These are phyloP conservation scores for Brachylomia viminalis DNA, from an alignment of 2,888 invertebrate genomes.

Conservation along the genomic window DNA sequence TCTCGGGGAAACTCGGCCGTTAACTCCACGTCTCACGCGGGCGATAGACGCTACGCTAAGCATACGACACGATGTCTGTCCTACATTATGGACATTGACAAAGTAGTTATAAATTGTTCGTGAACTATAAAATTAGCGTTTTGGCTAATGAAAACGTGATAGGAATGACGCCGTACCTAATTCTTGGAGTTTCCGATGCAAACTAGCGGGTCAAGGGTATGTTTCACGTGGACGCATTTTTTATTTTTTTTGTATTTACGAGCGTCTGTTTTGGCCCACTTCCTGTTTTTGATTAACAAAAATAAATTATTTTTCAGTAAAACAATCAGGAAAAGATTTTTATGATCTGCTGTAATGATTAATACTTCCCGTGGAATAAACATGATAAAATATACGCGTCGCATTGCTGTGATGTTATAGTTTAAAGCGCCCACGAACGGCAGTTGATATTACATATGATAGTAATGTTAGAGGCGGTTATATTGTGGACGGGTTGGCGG, in stretches of 20 bases:
- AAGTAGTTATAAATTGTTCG: constrained; percentile 69
- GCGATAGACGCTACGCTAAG: constrained; percentile 61
- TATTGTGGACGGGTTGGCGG: constrained; percentile 63
- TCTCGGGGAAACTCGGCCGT: constrained; percentile 60
- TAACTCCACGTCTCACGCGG: constrained; percentile 65
- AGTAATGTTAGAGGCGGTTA: constrained; percentile 44
- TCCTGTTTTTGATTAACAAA: constrained; percentile 41
- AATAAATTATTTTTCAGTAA: constrained; percentile 16
- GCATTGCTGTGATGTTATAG: constrained; percentile 36
- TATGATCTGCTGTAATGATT: constrained; percentile 54
- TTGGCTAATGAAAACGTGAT: constrained; percentile 61
- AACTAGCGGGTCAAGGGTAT: constrained; percentile 57
- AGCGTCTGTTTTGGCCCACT: constrained; percentile 24
- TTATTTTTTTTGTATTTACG: constrained; percentile 48
- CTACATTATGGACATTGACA: constrained; percentile 71
- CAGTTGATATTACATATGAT: constrained; percentile 32
- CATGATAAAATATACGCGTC: constrained; percentile 31
- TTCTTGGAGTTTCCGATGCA: constrained; percentile 30
- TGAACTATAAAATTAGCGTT: constrained; percentile 61
- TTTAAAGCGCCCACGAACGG: constrained; percentile 32
- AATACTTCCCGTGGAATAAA: constrained; percentile 46
- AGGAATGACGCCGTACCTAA: constrained; percentile 37
- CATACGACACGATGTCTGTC: constrained; percentile 63
- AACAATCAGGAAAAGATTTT: constrained; percentile 27
- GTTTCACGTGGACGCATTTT: constrained; percentile 20